A percentile compares a stretch with the other conserved stretches of the same genome.
These are phyloP conservation scores for Leucosticte australis DNA, from an alignment of 2,113 vertebrate species.

Conservation along the genomic window DNA sequence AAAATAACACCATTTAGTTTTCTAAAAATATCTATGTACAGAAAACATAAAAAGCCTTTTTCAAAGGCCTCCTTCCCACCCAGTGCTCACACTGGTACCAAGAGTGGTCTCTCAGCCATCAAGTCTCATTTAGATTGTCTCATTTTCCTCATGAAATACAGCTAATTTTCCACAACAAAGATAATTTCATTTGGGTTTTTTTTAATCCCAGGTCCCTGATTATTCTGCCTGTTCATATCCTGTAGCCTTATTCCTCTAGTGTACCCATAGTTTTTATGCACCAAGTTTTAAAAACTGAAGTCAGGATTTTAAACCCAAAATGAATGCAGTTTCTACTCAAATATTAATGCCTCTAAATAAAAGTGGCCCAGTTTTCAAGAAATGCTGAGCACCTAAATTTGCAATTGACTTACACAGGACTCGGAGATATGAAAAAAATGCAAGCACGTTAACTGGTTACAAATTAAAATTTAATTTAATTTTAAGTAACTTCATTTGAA, in stretches of 20 bases:
- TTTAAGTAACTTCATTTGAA: not conserved
- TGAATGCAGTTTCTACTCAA: not conserved
- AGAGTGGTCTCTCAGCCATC: not conserved
- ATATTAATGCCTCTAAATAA: not conserved
- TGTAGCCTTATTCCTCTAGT: not conserved
- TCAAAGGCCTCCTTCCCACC: not conserved
- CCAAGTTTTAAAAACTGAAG: not conserved
- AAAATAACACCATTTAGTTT: slow-evolving; percentile 12
- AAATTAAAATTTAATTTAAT: not conserved
- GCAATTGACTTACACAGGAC: not conserved
- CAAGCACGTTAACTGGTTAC: not conserved
- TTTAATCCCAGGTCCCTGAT: not conserved
- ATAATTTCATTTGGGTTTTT: not conserved
- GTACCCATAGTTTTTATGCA: not conserved
- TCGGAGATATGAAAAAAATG: not conserved
- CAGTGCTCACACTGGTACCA: not conserved
- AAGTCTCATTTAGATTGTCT: not conserved
- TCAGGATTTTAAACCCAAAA: not conserved
- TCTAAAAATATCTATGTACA: slow-evolving; percentile 24
- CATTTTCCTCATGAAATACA: not conserved
- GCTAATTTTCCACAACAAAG: not conserved
- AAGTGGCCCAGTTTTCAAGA: not conserved
- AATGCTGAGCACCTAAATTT: not conserved
- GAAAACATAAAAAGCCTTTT: not conserved
- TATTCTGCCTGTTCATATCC: not conserved